Conservation (phyloP, 1,140 invertebrate species). For the Colletes latitarsis region DNA sequence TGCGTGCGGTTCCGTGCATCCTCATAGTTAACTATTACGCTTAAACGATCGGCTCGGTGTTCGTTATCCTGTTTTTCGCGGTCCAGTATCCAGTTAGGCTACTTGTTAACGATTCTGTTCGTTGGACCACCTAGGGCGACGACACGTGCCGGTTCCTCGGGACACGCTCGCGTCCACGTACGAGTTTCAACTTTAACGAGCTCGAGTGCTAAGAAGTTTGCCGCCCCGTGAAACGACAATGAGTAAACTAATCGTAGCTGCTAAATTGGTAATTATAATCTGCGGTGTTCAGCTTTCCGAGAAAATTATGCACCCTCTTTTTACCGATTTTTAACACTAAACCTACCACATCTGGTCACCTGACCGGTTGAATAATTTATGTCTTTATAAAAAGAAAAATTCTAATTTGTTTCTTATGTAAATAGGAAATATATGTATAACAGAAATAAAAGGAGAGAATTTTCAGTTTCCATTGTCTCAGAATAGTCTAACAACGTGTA, state of each 20-base stretch:
- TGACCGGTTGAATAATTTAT: too few species aligned
- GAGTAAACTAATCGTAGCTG: conserved; percentile 13
- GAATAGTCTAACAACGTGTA: too few species aligned
- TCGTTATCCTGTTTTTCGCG: conserved; percentile 62
- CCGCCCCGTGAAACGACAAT: background rate
- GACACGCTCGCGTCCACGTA: conserved; percentile 31
- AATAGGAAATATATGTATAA: too few species aligned
- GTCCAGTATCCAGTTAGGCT: conserved; percentile 69
- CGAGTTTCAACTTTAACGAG: conserved; percentile 74
- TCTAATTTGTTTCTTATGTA: too few species aligned
- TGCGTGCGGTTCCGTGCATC: conserved; percentile 22
- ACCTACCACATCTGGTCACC: too few species aligned
- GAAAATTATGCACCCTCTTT: too few species aligned
- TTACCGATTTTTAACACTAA: too few species aligned
- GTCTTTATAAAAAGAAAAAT: too few species aligned
- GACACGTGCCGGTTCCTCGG: conserved; percentile 66
- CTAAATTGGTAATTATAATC: conserved; percentile 18
- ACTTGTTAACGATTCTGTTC: conserved; percentile 72
- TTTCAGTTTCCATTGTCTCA: too few species aligned
- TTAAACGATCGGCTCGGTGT: conserved; percentile 38
- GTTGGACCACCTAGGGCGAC: conserved; percentile 72
- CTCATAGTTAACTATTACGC: conserved; percentile 54
- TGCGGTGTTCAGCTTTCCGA: background rate
- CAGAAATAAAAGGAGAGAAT: too few species aligned
- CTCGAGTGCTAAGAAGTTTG: conserved; percentile 49